A percentile compares a stretch with the other conserved stretches of the same genome.
phyloP scores from a whole-genome alignment of 2,888 invertebrate species.

The Orchesella flavescens region DNA sequence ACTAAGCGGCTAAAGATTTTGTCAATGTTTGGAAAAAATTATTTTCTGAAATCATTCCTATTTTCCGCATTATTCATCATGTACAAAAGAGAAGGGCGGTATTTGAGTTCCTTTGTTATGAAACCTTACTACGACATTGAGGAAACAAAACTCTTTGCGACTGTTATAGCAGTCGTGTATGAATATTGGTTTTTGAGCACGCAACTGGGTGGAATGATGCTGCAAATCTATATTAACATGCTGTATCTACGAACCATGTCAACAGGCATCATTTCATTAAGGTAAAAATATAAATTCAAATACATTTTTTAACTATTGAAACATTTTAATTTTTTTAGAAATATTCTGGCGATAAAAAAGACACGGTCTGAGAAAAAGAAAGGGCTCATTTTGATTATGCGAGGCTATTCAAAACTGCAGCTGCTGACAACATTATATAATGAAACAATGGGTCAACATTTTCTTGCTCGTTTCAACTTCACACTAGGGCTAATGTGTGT shows the following conservation, averaged over 20 bases:
- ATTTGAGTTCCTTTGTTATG: slow-evolving; percentile 6
- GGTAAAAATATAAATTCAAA: too few relatives aligned
- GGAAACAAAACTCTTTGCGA: neutral
- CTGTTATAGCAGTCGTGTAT: neutral
- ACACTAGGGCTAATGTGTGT: slow-evolving; percentile 3
- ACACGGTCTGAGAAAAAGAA: neutral
- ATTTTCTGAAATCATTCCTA: neutral
- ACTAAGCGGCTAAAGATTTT: neutral
- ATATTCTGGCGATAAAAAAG: neutral
- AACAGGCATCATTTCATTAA: too few relatives aligned
- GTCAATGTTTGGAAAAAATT: neutral
- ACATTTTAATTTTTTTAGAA: too few relatives aligned
- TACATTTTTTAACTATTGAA: too few relatives aligned
- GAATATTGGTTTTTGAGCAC: neutral
- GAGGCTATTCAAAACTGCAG: neutral
- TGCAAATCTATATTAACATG: slow-evolving; percentile 17
- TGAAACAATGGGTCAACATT: neutral
- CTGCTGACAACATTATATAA: neutral
- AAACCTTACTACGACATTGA: neutral
- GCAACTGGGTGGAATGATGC: neutral
- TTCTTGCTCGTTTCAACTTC: slow-evolving; percentile 9
- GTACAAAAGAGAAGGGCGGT: slow-evolving; percentile 1
- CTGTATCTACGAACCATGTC: slow-evolving; percentile 16
- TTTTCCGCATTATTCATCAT: neutral
- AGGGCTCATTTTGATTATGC: too few relatives aligned